Evolutionary conservation across 2,888 invertebrate species (phyloP).

Genomic region (Hesperia comma): DNA sequence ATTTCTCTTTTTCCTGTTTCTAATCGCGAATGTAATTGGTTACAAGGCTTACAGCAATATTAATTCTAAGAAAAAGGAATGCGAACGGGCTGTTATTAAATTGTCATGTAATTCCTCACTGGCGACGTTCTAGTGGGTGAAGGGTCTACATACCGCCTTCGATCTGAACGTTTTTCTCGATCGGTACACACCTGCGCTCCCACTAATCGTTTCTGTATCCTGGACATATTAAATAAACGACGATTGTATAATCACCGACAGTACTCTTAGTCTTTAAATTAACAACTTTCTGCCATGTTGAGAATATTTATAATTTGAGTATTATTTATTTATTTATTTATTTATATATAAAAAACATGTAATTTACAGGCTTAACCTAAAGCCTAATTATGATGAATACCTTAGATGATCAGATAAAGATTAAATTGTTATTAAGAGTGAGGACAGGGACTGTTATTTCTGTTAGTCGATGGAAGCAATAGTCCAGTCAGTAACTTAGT

Average conservation of each 20-base stretch:
- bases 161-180: slow-evolving; percentile 25
- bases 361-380: no score
- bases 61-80: slow-evolving; percentile 36
- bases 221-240: slow-evolving; percentile 19
- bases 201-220: slow-evolving; percentile 30
- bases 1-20: slow-evolving; percentile 37
- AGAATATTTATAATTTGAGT: neutral
- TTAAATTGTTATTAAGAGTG: no score
- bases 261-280: slow-evolving; percentile 1
- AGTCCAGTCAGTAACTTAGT: no score
- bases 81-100: slow-evolving; percentile 36
- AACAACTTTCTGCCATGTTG: slow-evolving; percentile 20
- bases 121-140: slow-evolving; percentile 29
- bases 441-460: no score
- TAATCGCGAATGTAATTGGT: slow-evolving; percentile 32
- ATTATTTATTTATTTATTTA: no score
- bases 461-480: no score
- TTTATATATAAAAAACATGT: no score
- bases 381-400: no score
- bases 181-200: slow-evolving; percentile 23
- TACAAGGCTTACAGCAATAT: slow-evolving; percentile 38
- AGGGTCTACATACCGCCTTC: slow-evolving; percentile 32
- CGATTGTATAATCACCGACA: slow-evolving; percentile 29
- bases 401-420: no score
- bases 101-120: slow-evolving; percentile 32